phyloP scores from a whole-genome alignment of 2,888 invertebrate genomes.

The Desoria tigrina region DNA sequence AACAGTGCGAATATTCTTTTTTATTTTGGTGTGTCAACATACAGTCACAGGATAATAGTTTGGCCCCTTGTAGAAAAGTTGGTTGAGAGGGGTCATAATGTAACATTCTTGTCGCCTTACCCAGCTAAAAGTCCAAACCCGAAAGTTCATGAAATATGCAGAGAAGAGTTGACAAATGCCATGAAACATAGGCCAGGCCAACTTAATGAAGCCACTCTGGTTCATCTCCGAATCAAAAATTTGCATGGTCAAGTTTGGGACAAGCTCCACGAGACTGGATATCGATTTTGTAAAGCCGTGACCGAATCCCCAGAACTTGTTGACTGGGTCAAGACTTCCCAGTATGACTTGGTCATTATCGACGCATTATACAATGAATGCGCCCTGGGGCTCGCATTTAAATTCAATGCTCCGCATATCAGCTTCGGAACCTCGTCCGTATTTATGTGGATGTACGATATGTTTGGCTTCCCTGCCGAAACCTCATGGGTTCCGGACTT shows the following conservation, averaged over 20 bases:
- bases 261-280: neutral
- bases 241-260: constrained; percentile 16
- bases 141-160: constrained; percentile 33
- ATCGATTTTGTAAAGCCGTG: constrained; percentile 19
- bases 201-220: constrained; percentile 27
- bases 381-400: constrained; percentile 27
- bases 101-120: constrained; percentile 42
- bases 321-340: constrained; percentile 30
- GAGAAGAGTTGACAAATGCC: constrained; percentile 17
- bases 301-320: constrained; percentile 26
- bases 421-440: neutral
- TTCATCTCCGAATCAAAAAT: constrained; percentile 22
- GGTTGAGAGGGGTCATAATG: constrained; percentile 38
- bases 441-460: constrained; percentile 1
- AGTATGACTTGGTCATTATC: constrained; percentile 45
- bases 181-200: constrained; percentile 6
- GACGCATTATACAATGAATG: constrained; percentile 43
- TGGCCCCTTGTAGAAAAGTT: constrained; percentile 49
- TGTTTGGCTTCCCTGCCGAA: constrained; percentile 1
- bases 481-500: constrained; percentile 14
- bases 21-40: constrained; percentile 42
- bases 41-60: constrained; percentile 43
- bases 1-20: constrained; percentile 40
- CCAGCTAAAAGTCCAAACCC: constrained; percentile 35
- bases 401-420: constrained; percentile 27